A percentile compares a stretch with the other conserved stretches of the same genome.
Conservation (phyloP, 2,888 invertebrate species). For the Drosophila mayaguana region DNA sequence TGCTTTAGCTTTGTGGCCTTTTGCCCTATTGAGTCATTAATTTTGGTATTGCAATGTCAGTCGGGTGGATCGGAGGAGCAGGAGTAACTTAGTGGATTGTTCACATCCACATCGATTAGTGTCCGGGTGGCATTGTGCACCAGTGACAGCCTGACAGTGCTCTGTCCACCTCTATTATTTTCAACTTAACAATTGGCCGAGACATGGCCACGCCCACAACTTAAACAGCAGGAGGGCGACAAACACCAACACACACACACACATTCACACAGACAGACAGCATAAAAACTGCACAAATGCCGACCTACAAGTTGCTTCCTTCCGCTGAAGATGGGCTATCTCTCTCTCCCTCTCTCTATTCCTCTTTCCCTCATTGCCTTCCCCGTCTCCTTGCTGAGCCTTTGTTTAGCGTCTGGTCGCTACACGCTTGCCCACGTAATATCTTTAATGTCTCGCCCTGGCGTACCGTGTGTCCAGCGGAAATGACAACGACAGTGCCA, state of each 20-base stretch:
- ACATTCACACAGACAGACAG: background rate
- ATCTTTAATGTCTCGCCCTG: slow-evolving; percentile 69
- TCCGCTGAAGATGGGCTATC: slow-evolving; percentile 41
- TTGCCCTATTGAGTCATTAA: slow-evolving; percentile 71
- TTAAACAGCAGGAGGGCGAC: slow-evolving; percentile 51
- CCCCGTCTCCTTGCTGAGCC: slow-evolving; percentile 9
- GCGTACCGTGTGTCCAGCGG: slow-evolving; percentile 81
- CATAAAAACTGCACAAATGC: slow-evolving; percentile 76
- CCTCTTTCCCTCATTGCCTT: slow-evolving; percentile 4
- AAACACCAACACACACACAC: background rate
- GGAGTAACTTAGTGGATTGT: slow-evolving; percentile 49
- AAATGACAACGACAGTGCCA: slow-evolving; percentile 84
- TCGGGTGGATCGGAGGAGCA: slow-evolving; percentile 1
- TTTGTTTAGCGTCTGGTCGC: slow-evolving; percentile 39
- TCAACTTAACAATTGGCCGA: slow-evolving; percentile 76
- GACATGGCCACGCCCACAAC: slow-evolving; percentile 62
- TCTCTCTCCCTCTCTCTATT: background rate
- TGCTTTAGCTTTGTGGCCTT: slow-evolving; percentile 32
- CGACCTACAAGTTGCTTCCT: slow-evolving; percentile 79
- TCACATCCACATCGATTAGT: slow-evolving; percentile 67
- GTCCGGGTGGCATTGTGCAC: slow-evolving; percentile 62
- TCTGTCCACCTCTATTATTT: slow-evolving; percentile 78
- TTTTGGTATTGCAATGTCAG: slow-evolving; percentile 58
- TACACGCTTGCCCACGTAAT: slow-evolving; percentile 46
- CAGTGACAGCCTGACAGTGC: slow-evolving; percentile 71